phyloP scores from a whole-genome alignment of 2,888 invertebrate species.

The Erebia ligea region DNA sequence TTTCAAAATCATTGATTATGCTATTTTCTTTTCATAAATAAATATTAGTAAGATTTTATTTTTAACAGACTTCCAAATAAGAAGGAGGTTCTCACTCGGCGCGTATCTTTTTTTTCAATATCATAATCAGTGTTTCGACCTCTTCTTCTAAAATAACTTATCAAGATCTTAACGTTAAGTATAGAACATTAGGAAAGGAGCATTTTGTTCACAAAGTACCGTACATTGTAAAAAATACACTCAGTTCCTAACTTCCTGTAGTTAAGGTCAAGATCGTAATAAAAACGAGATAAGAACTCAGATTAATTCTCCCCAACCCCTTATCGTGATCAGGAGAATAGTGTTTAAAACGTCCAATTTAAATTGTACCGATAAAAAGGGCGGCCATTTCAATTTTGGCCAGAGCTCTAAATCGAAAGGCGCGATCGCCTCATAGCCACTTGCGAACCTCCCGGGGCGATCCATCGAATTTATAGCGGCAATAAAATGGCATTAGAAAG shows the following conservation, averaged over 20 bases:
- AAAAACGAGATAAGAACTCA: slow-evolving; percentile 16
- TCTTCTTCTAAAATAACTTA: too few species aligned
- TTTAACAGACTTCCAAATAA: too few species aligned
- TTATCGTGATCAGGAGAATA: slow-evolving; percentile 52
- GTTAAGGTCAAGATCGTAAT: not conserved
- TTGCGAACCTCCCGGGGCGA: slow-evolving; percentile 74
- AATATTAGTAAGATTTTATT: too few species aligned
- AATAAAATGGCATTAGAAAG: slow-evolving; percentile 74
- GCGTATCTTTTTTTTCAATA: too few species aligned
- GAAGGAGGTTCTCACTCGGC: too few species aligned
- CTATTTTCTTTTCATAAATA: too few species aligned
- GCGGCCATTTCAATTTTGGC: slow-evolving; percentile 77
- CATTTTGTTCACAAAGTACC: too few species aligned
- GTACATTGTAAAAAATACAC: not conserved
- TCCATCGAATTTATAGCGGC: slow-evolving; percentile 75
- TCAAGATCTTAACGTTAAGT: too few species aligned
- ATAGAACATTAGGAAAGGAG: too few species aligned
- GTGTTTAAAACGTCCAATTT: slow-evolving; percentile 73
- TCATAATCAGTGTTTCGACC: too few species aligned
- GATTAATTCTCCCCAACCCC: slow-evolving; percentile 32
- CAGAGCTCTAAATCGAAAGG: slow-evolving; percentile 71
- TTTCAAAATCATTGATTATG: too few species aligned
- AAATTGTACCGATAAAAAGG: slow-evolving; percentile 71
- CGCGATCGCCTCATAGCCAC: slow-evolving; percentile 64
- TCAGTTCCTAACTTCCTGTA: not conserved